Conservation (phyloP, 2,113 vertebrate genomes). For the Coreoperca whiteheadi region DNA sequence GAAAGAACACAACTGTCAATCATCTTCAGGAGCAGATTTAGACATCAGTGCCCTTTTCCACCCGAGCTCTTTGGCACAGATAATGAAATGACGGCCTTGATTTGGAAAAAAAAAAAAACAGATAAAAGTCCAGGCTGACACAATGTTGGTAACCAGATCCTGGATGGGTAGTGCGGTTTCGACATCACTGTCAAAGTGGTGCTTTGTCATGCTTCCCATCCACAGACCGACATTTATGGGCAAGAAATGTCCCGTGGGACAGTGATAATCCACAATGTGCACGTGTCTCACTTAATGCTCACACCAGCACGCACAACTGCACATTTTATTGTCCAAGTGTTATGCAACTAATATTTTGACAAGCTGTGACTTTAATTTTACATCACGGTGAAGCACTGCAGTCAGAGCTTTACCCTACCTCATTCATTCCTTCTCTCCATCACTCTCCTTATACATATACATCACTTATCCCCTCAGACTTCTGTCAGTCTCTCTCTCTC, state of each 20-base stretch:
- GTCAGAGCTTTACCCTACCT: not conserved
- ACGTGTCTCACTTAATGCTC: conserved; percentile 17
- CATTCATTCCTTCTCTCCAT: not conserved
- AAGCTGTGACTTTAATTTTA: not conserved
- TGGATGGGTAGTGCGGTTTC: conserved; percentile 29
- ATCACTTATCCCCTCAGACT: conserved; percentile 5
- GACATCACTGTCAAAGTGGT: conserved; percentile 31
- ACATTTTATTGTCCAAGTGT: conserved; percentile 10
- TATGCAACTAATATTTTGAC: conserved; percentile 6
- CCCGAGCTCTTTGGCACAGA: conserved; percentile 59
- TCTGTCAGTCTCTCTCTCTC: not conserved
- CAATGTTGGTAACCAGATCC: conserved; percentile 30
- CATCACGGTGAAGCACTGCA: not conserved
- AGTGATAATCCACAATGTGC: conserved; percentile 18
- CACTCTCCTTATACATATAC: not conserved
- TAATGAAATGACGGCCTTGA: conserved; percentile 63
- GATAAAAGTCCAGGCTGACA: conserved; percentile 39
- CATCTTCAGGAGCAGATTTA: conserved; percentile 27
- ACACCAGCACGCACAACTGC: conserved; percentile 21
- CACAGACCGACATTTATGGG: conserved; percentile 33
- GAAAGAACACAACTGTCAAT: conserved; percentile 18
- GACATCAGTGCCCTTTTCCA: conserved; percentile 53
- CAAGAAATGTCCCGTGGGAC: conserved; percentile 41
- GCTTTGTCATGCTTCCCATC: conserved; percentile 30
- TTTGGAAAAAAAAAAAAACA: conserved; percentile 45